These are phyloP conservation scores for Pseudopipra pipra DNA, from an alignment of 2,113 vertebrate genomes.

Conservation along the genomic window DNA sequence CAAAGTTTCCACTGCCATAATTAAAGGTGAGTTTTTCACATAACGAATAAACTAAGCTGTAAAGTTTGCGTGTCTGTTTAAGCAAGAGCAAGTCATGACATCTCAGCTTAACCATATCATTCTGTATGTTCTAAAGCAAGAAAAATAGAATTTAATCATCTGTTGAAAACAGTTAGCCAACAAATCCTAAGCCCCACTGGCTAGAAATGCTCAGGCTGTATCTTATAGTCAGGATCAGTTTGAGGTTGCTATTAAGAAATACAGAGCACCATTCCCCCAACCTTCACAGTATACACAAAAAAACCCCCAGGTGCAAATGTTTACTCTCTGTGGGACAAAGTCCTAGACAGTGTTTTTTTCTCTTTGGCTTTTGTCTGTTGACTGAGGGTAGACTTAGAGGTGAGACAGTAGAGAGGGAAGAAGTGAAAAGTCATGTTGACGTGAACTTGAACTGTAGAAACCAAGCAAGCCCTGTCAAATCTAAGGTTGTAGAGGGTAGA, in stretches of 20 bases:
- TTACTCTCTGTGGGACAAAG: not conserved
- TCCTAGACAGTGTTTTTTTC: not conserved
- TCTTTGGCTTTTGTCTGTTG: not conserved
- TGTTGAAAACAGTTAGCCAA: not conserved
- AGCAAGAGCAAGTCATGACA: not conserved
- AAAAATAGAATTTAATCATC: not conserved
- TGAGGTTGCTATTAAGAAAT: not conserved
- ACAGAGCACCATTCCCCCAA: not conserved
- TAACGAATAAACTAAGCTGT: not conserved
- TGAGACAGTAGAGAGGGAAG: not conserved
- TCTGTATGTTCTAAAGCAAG: not conserved
- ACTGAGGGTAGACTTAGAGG: not conserved
- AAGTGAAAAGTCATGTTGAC: not conserved
- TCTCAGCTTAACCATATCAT: not conserved
- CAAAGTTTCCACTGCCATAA: not conserved
- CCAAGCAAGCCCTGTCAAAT: not conserved
- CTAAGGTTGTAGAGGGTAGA: not conserved
- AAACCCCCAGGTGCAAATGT: fast-evolving
- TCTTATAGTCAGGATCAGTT: not conserved
- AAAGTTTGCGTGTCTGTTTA: not conserved
- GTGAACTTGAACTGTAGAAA: not conserved
- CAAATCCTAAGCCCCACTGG: not conserved
- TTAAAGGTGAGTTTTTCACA: not conserved
- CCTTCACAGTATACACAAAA: not conserved
- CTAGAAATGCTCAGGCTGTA: not conserved